A percentile compares a stretch with the other conserved stretches of the same genome.
Conservation (phyloP, 2,888 invertebrate genomes). For the Drosophila emarginata region DNA sequence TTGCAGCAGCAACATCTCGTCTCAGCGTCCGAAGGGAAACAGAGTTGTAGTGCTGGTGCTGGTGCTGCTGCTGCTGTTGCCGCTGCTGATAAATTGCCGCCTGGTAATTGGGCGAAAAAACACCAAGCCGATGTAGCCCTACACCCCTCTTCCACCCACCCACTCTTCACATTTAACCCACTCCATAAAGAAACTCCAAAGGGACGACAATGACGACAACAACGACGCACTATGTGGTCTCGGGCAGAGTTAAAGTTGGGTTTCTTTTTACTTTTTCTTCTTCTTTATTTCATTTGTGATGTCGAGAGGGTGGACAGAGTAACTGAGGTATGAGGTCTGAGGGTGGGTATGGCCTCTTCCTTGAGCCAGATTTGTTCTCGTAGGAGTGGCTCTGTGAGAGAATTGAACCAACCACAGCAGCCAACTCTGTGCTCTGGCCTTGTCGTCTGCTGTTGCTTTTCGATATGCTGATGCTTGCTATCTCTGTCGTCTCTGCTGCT, state of each 20-base stretch:
- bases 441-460: conserved; percentile 51
- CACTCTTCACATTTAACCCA: neutral
- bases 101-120: conserved; percentile 67
- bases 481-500: conserved; percentile 76
- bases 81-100: conserved; percentile 73
- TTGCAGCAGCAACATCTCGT: conserved; percentile 14
- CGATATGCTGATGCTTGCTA: conserved; percentile 63
- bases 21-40: conserved; percentile 4
- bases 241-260: neutral
- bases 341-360: conserved; percentile 28
- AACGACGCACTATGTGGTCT: conserved; percentile 11
- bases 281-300: conserved; percentile 20
- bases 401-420: conserved; percentile 71
- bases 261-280: conserved; percentile 10
- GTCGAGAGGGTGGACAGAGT: conserved; percentile 1
- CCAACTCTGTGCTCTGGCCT: conserved; percentile 42
- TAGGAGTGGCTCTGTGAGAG: conserved; percentile 28
- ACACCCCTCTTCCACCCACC: neutral
- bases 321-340: neutral
- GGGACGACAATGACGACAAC: conserved; percentile 21
- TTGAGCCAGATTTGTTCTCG: conserved; percentile 69
- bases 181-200: neutral
- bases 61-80: conserved; percentile 30
- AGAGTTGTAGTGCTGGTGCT: conserved; percentile 17
- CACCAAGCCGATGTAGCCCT: conserved; percentile 15